A percentile compares a stretch with the other conserved stretches of the same genome.
phyloP scores from a whole-genome alignment of 2,888 invertebrate genomes.

The Brenthis daphne region DNA sequence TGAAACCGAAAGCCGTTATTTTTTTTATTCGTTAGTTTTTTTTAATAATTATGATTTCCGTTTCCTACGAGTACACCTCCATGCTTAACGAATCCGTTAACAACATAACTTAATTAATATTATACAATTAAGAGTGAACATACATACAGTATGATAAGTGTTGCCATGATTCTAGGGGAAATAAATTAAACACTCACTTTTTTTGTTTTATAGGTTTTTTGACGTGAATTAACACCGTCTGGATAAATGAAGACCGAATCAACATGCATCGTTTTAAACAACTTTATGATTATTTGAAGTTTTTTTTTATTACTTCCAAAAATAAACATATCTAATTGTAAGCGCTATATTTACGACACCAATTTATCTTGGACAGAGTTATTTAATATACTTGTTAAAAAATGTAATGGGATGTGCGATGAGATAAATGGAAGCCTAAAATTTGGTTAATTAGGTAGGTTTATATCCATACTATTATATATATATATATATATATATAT shows the following conservation, averaged over 20 bases:
- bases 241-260: background rate
- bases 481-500: too few relatives aligned
- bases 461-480: too few relatives aligned
- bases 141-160: background rate
- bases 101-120: constrained; percentile 12
- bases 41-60: constrained; percentile 8
- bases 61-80: constrained; percentile 1
- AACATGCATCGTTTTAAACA: background rate
- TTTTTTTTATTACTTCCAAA: constrained; percentile 6
- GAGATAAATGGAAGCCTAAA: background rate
- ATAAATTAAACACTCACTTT: constrained; percentile 10
- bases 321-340: background rate
- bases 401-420: background rate
- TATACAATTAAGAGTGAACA: constrained; percentile 17
- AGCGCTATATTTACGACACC: background rate
- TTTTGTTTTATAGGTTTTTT: constrained; percentile 11
- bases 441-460: background rate
- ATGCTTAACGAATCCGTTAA: constrained; percentile 5
- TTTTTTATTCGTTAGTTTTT: background rate
- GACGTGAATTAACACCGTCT: constrained; percentile 1
- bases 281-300: background rate
- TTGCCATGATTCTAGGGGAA: background rate
- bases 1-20: background rate
- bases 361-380: background rate
- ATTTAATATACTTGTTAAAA: background rate